Evolutionary conservation across 1,140 invertebrate genomes (phyloP).

Genomic region (Pissodes strobi): DNA sequence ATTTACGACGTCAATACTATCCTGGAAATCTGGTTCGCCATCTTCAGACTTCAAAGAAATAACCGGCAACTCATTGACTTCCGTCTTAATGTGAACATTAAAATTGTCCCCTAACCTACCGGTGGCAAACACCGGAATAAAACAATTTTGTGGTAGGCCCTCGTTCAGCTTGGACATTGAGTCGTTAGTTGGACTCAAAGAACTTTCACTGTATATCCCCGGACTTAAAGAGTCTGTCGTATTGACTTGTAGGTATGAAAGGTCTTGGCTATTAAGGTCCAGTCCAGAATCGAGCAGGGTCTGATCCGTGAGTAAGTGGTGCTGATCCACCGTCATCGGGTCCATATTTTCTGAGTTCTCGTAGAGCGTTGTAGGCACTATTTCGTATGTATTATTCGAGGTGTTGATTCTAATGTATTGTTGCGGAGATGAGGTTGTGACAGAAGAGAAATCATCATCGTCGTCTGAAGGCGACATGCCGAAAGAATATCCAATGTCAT

Average conservation of each 20-base stretch:
- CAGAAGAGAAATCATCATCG: conserved; percentile 45
- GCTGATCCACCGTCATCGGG: conserved; percentile 44
- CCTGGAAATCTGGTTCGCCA: conserved; percentile 54
- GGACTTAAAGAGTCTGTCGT: conserved; percentile 50
- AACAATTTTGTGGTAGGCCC: conserved; percentile 37
- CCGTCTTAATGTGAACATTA: conserved; percentile 39
- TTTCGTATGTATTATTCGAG: conserved; percentile 56
- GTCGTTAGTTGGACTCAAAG: conserved; percentile 44
- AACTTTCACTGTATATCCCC: conserved; percentile 50
- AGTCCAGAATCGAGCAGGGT: conserved; percentile 42
- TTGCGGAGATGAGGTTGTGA: conserved; percentile 39
- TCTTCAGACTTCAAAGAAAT: conserved; percentile 48
- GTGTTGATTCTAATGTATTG: conserved; percentile 57
- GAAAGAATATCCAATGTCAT: conserved; percentile 33
- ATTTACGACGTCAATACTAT: conserved; percentile 57
- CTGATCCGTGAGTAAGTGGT: conserved; percentile 41
- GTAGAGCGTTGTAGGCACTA: conserved; percentile 54
- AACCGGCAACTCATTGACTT: conserved; percentile 45
- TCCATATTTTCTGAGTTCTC: conserved; percentile 54
- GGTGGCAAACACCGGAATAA: conserved; percentile 43
- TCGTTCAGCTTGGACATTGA: conserved; percentile 1
- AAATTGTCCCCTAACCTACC: conserved; percentile 29
- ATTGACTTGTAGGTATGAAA: conserved; percentile 45
- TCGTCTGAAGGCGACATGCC: conserved; percentile 38
- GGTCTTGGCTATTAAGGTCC: conserved; percentile 42